Base-by-base conservation (phyloP, 2,888 invertebrate species). In the Branchellion lobata region DNA sequence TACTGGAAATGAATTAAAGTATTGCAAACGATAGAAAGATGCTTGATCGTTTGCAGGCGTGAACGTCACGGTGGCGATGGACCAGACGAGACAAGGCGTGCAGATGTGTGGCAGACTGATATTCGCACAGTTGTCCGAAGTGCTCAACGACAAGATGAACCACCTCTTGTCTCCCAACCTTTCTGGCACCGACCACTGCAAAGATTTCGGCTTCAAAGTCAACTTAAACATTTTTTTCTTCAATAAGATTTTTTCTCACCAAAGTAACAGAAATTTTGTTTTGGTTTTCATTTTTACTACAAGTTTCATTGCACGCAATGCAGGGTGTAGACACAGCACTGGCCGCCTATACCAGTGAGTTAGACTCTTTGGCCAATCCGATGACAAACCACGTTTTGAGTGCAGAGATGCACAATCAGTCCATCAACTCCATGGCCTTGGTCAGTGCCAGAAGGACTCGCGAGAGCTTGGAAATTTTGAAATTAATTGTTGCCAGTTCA, bases 321-420 rank as follows among this genome's bases (percentile, higher is more conserved):
- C 1, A 77, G 71, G 79, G 84, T 1, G 77, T 80, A 5, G 84
- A 84, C 69, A 83, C 80, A 1, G 84, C 84, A 3, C 83, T 84
- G 82, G 84, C 84, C 14, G 79, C 84, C 8, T 84, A 84, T 68
- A 80, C 81, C 79, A 83, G 84, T 0, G 84, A 84, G 78, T 80
- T 84, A 27, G 83, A 84, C 80, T 81, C 81, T 72, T 73, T 84
- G 21, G 83, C 83, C 21, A 80, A 81, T 40, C 82, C 83, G 8
- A 79, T 84, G 81, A 84, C 84, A 24, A 83, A 83, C 68, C 84
- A 84, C 75, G 83, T 84, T 53, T 73, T 83, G 34, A 83, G 83
- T 68, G 84, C 84, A 1, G 84, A 84, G 78, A 81, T 83, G 80
- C 83, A 84, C 81, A 84, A 84, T 81, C 84, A 84, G 79, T 80